Conservation (phyloP, 2,888 invertebrate genomes). For the Trileptium ribeirensis region DNA sequence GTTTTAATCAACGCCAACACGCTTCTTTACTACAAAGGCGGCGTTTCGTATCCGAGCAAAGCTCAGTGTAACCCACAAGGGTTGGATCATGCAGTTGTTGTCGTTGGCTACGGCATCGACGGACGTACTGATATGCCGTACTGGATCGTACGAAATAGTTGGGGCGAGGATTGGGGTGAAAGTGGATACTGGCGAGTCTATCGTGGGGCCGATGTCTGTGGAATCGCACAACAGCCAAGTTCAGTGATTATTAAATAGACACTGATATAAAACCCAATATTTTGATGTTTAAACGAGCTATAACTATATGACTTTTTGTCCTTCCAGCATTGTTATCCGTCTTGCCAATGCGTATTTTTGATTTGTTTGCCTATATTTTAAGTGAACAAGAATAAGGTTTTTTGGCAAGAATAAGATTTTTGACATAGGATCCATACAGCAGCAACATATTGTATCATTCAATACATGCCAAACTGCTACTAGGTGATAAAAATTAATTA, state of each 20-base stretch:
- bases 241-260: background rate
- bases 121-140: slow-evolving; percentile 47
- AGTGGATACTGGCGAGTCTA: slow-evolving; percentile 45
- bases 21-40: slow-evolving; percentile 49
- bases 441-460: too few relatives aligned
- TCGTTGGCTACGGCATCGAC: slow-evolving; percentile 56
- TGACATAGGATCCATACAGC: too few relatives aligned
- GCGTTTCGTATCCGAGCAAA: slow-evolving; percentile 47
- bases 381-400: too few relatives aligned
- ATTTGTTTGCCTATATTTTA: too few relatives aligned
- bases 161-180: slow-evolving; percentile 47
- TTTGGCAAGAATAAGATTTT: too few relatives aligned
- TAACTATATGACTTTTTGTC: too few relatives aligned
- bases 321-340: too few relatives aligned
- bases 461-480: too few relatives aligned
- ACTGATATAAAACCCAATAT: too few relatives aligned
- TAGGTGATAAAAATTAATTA: too few relatives aligned
- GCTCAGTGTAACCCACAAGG: slow-evolving; percentile 36
- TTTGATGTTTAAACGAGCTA: too few relatives aligned
- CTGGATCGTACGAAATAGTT: slow-evolving; percentile 55
- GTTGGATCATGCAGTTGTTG: slow-evolving; percentile 54
- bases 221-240: slow-evolving; percentile 40
- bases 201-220: slow-evolving; percentile 50
- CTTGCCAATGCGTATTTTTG: too few relatives aligned
- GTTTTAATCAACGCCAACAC: slow-evolving; percentile 47